Base-by-base conservation (phyloP, 53 echinoderm and acorn worm genomes). In the Arbacia lixula region DNA sequence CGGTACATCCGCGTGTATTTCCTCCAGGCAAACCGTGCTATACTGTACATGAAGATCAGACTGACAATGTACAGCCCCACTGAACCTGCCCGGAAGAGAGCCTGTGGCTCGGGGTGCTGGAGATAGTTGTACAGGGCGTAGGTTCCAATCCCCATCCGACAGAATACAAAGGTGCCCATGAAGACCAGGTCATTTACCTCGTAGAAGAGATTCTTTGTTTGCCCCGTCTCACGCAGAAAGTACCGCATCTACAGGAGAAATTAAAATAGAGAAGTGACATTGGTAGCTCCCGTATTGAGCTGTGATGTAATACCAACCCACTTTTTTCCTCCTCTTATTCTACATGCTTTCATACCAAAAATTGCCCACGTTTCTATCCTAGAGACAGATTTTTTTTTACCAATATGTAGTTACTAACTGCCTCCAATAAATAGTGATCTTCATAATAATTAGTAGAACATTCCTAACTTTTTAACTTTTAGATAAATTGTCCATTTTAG, bases 101-200 rank as follows among this genome's bases (percentile, higher is more conserved):
- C 35, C 6, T 80, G 33, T 11, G 96, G 96, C 9, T 37, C 24
- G 6, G 93, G 96, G 60, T 96, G 87, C 29, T 24, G 20, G 36
- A 87, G 64, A 46, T 96, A 92, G 9, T 84, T 83, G 80, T 93
- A 93, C 41, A 96, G 73, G 73, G 87, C 68, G 64, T 86, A 96
- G 40, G 90, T 55, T 14, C 96, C 96, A 3, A 96, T 53, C 36
- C 86, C 85, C 36, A 88, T 88, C 6, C 96, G 88, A 32, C 93
- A 93, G 3, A 91, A 12, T 25, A 86, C 68, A 74, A 96, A 96
- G 1, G 86, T 86, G 3, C 72, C 25, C 56, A 96, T 86, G 68
- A 96, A 96, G 34, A 94, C 66, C 3, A 96, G 60, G 58, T 96
- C 96, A 55, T 96, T 96, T 32, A 96, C 28, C 35, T 96, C 96